Percentiles rank a stretch among this genome's conserved stretches.
Evolutionary conservation across 1,140 invertebrate genomes (phyloP).

Genomic region (Orchesella cincta): DNA sequence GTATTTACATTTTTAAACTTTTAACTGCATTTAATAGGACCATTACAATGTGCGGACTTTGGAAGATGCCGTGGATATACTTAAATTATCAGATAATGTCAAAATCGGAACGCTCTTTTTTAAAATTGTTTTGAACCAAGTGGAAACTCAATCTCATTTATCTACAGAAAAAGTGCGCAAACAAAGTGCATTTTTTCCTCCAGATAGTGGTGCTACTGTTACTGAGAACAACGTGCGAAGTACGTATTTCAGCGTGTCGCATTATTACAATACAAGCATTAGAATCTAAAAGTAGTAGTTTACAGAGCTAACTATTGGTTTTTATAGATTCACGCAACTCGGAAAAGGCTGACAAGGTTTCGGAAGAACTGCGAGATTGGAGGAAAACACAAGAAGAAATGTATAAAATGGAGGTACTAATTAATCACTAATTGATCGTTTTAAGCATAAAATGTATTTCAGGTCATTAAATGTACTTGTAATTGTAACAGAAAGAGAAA

Average conservation of each 20-base stretch:
- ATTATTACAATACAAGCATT: no score
- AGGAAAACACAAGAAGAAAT: constrained; percentile 6
- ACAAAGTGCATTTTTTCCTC: not conserved
- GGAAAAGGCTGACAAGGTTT: not conserved
- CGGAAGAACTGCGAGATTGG: not conserved
- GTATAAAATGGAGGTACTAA: not conserved
- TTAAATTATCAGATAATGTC: not conserved
- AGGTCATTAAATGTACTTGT: not conserved
- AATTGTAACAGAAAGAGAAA: constrained; percentile 32
- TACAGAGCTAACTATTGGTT: not conserved
- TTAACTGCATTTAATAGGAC: not conserved
- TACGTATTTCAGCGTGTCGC: no score
- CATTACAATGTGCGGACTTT: not conserved
- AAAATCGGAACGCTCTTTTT: constrained; percentile 3
- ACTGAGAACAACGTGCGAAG: not conserved
- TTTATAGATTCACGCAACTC: not conserved
- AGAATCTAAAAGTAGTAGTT: no score
- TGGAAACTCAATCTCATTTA: not conserved
- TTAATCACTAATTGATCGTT: not conserved
- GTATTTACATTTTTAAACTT: not conserved
- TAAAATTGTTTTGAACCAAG: not conserved
- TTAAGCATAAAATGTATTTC: not conserved
- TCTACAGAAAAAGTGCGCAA: not conserved
- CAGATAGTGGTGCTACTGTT: not conserved
- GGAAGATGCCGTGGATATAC: not conserved